Evolutionary conservation across 2,113 vertebrate genomes (phyloP).

Genomic region (Lophius piscatorius): DNA sequence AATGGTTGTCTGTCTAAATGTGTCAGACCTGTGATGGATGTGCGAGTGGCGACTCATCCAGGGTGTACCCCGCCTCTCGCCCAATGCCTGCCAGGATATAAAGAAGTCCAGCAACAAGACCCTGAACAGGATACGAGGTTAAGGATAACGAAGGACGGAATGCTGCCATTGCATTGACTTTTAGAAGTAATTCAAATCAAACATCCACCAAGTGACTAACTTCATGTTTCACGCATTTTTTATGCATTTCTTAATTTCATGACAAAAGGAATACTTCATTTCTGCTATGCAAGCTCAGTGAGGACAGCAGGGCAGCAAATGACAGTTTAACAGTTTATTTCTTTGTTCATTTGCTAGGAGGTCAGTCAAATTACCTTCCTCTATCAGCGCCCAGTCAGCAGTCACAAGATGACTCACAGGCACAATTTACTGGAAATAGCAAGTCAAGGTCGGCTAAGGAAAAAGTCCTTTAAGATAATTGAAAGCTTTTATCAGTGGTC

Average conservation of each 20-base stretch:
- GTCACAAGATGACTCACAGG: conserved; percentile 15
- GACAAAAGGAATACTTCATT: neutral
- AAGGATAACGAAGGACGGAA: too few species aligned
- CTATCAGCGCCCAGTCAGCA: conserved; percentile 43
- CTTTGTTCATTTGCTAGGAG: conserved; percentile 13
- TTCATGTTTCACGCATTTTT: too few species aligned
- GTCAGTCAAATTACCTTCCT: conserved; percentile 15
- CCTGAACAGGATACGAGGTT: too few species aligned
- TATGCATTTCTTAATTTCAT: too few species aligned
- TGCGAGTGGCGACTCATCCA: too few species aligned
- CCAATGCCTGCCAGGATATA: too few species aligned
- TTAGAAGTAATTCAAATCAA: conserved; percentile 8
- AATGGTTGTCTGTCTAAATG: too few species aligned
- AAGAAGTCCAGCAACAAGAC: too few species aligned
- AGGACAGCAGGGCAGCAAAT: neutral
- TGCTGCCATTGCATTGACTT: neutral
- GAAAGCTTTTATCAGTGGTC: too few species aligned
- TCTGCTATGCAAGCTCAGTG: neutral
- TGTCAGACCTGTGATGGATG: too few species aligned
- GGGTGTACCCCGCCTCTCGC: too few species aligned
- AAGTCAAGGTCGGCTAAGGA: neutral
- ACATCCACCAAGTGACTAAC: conserved; percentile 9
- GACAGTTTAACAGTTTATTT: conserved; percentile 11
- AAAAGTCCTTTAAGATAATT: neutral
- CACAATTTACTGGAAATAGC: conserved; percentile 14